phyloP scores from a whole-genome alignment of 2,797 vertebrate genomes.

The Strix occidentalis region DNA sequence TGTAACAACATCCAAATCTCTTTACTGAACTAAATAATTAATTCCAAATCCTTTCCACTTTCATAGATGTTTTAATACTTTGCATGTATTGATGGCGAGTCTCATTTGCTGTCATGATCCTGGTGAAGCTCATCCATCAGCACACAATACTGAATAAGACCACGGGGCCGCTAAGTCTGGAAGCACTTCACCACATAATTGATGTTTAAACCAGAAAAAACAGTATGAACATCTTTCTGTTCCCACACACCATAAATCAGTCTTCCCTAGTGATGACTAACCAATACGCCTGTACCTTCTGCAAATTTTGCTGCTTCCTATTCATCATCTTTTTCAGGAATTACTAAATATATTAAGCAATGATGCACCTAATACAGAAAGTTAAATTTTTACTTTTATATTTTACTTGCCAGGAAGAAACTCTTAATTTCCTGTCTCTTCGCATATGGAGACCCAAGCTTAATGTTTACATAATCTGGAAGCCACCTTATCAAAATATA shows the following conservation, averaged over 20 bases:
- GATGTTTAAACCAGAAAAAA: background rate
- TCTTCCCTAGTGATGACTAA: background rate
- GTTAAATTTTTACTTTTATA: background rate
- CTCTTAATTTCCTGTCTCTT: background rate
- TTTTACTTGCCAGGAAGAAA: background rate
- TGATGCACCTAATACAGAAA: background rate
- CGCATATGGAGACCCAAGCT: background rate
- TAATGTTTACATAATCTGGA: background rate
- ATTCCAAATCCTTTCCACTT: background rate
- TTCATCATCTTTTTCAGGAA: background rate
- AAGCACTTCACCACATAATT: background rate
- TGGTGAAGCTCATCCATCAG: background rate
- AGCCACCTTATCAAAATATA: background rate
- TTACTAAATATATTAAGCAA: background rate
- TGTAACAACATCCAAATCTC: background rate
- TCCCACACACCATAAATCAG: background rate
- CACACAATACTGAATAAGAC: background rate
- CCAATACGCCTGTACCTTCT: background rate
- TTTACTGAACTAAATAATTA: constrained; percentile 33
- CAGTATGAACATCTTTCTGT: background rate
- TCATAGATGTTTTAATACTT: background rate
- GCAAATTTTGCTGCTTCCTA: background rate
- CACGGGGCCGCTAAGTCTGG: fast-evolving
- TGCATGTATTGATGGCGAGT: background rate
- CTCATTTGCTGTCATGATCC: background rate